phyloP scores from a whole-genome alignment of 2,888 invertebrate genomes.

The Clanis bilineata region DNA sequence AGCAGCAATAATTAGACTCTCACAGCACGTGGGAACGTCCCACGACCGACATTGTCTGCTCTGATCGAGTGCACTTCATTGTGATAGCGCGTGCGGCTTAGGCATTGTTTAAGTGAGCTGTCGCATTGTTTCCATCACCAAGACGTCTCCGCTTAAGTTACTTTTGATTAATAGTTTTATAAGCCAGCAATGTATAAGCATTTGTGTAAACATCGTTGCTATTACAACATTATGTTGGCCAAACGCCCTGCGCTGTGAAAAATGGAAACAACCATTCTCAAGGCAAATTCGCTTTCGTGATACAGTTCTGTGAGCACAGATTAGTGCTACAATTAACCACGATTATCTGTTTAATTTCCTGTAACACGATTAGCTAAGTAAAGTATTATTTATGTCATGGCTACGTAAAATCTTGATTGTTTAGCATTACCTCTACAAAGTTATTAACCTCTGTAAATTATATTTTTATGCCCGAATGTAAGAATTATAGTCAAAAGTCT shows the following conservation, averaged over 20 bases:
- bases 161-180: slow-evolving; percentile 43
- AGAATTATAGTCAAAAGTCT: not conserved
- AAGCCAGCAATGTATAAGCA: slow-evolving; percentile 47
- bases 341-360: slow-evolving; percentile 64
- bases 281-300: slow-evolving; percentile 60
- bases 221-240: slow-evolving; percentile 48
- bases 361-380: slow-evolving; percentile 38
- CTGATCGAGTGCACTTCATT: slow-evolving; percentile 62
- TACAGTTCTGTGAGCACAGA: slow-evolving; percentile 58
- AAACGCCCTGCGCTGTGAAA: slow-evolving; percentile 61
- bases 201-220: slow-evolving; percentile 29
- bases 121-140: slow-evolving; percentile 50
- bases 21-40: slow-evolving; percentile 69
- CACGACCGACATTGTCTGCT: slow-evolving; percentile 54
- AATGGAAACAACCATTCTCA: slow-evolving; percentile 67
- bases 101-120: slow-evolving; percentile 34
- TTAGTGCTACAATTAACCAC: slow-evolving; percentile 57
- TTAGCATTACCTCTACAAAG: slow-evolving; percentile 22
- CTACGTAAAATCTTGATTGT: slow-evolving; percentile 28
- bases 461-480: not conserved
- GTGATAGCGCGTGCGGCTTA: slow-evolving; percentile 46
- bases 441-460: not conserved
- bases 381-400: slow-evolving; percentile 18
- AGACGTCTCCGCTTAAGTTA: slow-evolving; percentile 37
- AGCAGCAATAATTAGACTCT: slow-evolving; percentile 54